Base-by-base conservation (phyloP, 2,888 invertebrate genomes). In the Spatulosminthurus flaviceps region DNA sequence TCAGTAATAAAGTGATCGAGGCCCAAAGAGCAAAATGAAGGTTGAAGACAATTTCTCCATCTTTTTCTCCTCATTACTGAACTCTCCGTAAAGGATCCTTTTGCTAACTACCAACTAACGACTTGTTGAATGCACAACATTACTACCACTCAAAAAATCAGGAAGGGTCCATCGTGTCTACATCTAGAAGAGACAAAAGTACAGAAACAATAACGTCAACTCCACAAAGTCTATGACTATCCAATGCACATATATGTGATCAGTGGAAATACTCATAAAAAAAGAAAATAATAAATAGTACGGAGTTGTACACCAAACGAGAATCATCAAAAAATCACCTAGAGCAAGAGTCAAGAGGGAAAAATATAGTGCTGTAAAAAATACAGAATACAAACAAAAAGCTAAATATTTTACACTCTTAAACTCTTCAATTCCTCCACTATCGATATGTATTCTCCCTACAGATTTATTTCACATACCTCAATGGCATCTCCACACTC, bases 251-350 rank as follows among this genome's bases (percentile, higher is more conserved):
- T n/a, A n/a, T n/a, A 42, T 26, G 28, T 28, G 72, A 51, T 51
- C 26, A 72, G 72, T 72, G 72, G 1, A 72, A 42, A 72, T 51
- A 72, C 51, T 51, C 43, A 72, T 72, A 72, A 71, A n/a, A n/a
- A 71, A 22, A 24, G 41, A 71, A 41, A 21, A 69, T 34, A 51
- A 51, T 51, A 51, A 13, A 51, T 19, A 51, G 51, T 51, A n/a
- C n/a, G n/a, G n/a, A n/a, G n/a, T 19, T 51, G 19, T n/a, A 72
- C 22, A 42, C 22, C 29, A n/a, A 61, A 73, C 73, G 51, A 74
- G 34, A 74, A 29, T 74, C 74, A 74, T 74, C 74, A 74, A 74
- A n/a, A n/a, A n/a, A 74, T 74, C 74, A 74, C 74, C 61, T 0
- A 74, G 61, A 29, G 26, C 61, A 24, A 51, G 5, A 51, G n/a